Conservation (phyloP, 2,888 invertebrate genomes). For the Desoria tigrina region DNA sequence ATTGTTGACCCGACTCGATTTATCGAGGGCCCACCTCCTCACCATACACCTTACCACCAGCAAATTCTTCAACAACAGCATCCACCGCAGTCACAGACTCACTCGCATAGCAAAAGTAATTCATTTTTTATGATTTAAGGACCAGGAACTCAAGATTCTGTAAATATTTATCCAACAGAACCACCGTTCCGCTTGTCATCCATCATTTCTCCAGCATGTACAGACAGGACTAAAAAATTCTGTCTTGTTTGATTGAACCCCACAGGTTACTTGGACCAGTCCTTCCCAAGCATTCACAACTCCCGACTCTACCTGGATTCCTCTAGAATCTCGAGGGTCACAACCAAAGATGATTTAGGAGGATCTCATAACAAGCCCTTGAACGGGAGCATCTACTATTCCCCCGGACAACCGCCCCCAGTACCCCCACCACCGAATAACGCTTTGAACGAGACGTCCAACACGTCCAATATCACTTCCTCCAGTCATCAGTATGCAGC, state of each 20-base stretch:
- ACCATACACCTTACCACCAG: slow-evolving; percentile 28
- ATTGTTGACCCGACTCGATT: slow-evolving; percentile 51
- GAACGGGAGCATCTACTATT: slow-evolving; percentile 52
- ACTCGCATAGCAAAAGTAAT: slow-evolving; percentile 52
- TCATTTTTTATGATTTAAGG: not conserved
- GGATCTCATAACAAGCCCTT: slow-evolving; percentile 22
- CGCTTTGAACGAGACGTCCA: slow-evolving; percentile 44
- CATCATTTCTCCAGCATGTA: not conserved
- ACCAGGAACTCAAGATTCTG: not conserved
- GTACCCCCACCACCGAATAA: slow-evolving; percentile 43
- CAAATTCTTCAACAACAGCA: slow-evolving; percentile 5
- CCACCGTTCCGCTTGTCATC: not conserved
- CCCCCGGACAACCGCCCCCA: slow-evolving; percentile 44
- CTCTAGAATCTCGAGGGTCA: slow-evolving; percentile 46
- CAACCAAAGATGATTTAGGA: slow-evolving; percentile 41
- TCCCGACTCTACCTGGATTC: slow-evolving; percentile 50
- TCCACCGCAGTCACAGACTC: slow-evolving; percentile 27
- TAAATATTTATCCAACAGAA: slow-evolving; percentile 9
- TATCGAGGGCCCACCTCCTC: slow-evolving; percentile 50
- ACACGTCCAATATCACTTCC: slow-evolving; percentile 45
- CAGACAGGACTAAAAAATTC: not conserved
- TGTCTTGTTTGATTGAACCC: slow-evolving; percentile 5
- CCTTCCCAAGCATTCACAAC: slow-evolving; percentile 50
- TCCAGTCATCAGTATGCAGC: slow-evolving; percentile 44
- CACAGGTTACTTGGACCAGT: slow-evolving; percentile 51